Conservation (phyloP, 2,888 invertebrate species). For the Hoplodrina blanda region DNA sequence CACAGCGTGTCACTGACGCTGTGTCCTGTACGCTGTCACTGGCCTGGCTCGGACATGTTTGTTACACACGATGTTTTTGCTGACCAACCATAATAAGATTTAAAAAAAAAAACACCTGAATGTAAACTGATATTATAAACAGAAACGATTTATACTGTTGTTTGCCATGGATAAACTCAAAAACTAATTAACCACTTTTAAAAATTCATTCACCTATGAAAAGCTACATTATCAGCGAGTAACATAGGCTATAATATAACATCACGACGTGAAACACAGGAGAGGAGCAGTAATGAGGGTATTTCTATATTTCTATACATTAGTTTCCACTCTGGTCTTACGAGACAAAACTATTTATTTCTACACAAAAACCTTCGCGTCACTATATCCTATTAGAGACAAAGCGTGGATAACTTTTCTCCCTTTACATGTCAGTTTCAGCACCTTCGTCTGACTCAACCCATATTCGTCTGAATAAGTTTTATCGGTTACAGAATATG, state of each 20-base stretch:
- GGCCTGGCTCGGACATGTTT: conserved; percentile 12
- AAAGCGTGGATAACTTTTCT: conserved; percentile 1
- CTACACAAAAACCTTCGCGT: not conserved
- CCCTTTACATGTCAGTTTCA: not conserved
- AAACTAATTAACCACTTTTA: no score
- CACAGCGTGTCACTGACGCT: conserved; percentile 8
- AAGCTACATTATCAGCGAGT: no score
- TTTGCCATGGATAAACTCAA: no score
- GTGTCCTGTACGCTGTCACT: conserved; percentile 6
- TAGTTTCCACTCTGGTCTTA: not conserved
- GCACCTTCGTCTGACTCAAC: conserved; percentile 11
- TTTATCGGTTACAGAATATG: not conserved
- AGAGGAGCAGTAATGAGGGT: no score
- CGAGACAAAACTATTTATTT: not conserved
- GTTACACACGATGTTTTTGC: conserved; percentile 2
- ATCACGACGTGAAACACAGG: no score
- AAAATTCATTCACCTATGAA: no score
- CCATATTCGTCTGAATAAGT: not conserved
- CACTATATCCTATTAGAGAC: not conserved
- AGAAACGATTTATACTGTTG: no score
- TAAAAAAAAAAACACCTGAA: not conserved
- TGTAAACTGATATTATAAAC: no score
- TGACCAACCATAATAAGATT: not conserved
- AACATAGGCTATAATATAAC: no score
- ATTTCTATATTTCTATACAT: not conserved